phyloP scores from a whole-genome alignment of 2,113 vertebrate genomes.

The Chlamydotis undulata region DNA sequence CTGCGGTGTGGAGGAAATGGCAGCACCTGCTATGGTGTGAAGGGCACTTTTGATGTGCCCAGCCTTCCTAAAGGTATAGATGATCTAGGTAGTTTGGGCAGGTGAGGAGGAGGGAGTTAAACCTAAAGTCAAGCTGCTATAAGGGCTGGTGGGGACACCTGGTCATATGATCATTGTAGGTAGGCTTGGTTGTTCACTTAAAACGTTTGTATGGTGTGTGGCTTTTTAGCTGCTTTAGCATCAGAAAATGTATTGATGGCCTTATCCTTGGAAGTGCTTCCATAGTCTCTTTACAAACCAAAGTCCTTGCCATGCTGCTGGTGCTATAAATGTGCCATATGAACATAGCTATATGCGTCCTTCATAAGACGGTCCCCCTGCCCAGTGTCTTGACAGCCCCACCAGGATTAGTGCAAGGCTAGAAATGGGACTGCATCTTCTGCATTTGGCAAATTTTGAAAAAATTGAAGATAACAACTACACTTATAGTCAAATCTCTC shows the following conservation, averaged over 20 bases:
- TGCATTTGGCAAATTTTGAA: neutral
- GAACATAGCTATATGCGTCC: neutral
- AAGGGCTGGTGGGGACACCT: neutral
- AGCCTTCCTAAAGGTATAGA: constrained; percentile 84
- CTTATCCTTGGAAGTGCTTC: neutral
- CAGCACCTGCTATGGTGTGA: constrained; percentile 82
- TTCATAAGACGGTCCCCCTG: neutral
- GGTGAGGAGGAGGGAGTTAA: neutral
- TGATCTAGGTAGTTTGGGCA: neutral
- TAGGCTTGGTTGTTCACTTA: neutral
- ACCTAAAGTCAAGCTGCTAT: neutral
- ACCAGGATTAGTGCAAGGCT: neutral
- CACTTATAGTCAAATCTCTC: neutral
- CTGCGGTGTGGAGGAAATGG: constrained; percentile 91
- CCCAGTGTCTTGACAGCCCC: neutral
- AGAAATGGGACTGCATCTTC: neutral
- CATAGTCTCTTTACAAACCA: neutral
- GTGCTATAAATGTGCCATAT: neutral
- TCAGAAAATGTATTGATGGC: neutral
- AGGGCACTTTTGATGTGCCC: constrained; percentile 80
- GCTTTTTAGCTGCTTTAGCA: neutral
- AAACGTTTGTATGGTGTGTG: neutral
- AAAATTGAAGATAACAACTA: neutral
- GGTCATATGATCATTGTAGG: neutral
- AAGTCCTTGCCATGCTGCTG: neutral